A percentile compares a stretch with the other conserved stretches of the same genome.
Conservation (phyloP, 2,888 invertebrate species). For the Himalopsyche japonica region DNA sequence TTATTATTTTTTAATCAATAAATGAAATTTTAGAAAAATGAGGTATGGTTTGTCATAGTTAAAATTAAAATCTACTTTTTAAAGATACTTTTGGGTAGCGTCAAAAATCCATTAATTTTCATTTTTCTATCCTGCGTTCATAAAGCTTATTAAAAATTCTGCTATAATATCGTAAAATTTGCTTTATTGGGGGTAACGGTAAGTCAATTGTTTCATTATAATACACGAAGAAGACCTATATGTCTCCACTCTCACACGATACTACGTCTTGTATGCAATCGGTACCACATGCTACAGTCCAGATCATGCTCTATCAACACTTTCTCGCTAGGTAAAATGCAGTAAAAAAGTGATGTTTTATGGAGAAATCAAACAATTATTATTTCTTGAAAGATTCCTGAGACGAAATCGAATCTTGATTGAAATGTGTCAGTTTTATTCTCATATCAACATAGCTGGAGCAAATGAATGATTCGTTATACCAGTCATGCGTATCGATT, state of each 20-base stretch:
- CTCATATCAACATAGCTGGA: neutral
- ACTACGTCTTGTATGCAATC: neutral
- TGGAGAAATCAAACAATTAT: conserved; percentile 17
- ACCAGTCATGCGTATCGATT: neutral
- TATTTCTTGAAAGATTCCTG: conserved; percentile 11
- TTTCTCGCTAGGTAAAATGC: conserved; percentile 37
- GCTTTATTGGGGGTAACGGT: too few relatives aligned
- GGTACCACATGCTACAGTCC: conserved; percentile 39
- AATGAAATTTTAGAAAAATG: too few relatives aligned
- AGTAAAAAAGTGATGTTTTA: conserved; percentile 39
- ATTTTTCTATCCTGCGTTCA: too few relatives aligned
- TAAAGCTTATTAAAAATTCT: too few relatives aligned
- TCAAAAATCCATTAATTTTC: too few relatives aligned
- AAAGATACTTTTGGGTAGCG: too few relatives aligned
- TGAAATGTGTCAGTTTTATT: neutral
- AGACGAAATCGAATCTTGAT: conserved; percentile 26
- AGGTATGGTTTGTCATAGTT: too few relatives aligned
- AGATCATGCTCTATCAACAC: conserved; percentile 38
- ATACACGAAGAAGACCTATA: too few relatives aligned
- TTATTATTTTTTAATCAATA: too few relatives aligned
- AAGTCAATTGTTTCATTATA: too few relatives aligned
- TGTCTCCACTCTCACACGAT: neutral
- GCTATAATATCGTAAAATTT: too few relatives aligned
- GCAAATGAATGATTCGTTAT: neutral
- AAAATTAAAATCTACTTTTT: too few relatives aligned